Percentiles rank a stretch among this genome's conserved stretches.
phyloP scores from a whole-genome alignment of 2,113 vertebrate species.

The Acrocephalus arundinaceus region DNA sequence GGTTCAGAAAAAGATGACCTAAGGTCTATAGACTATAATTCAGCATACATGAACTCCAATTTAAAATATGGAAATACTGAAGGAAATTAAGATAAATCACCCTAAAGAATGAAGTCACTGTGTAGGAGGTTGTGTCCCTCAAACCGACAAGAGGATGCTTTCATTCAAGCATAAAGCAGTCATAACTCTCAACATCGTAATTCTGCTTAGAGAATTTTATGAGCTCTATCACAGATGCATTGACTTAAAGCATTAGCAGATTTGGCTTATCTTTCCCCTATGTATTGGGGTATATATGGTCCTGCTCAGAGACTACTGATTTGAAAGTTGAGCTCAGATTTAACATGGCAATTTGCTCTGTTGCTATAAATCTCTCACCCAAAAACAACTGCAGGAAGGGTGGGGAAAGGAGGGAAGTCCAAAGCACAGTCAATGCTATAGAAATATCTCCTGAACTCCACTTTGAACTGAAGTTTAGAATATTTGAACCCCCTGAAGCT shows the following conservation, averaged over 20 bases:
- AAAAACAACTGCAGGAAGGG: background rate
- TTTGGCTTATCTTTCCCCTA: constrained; percentile 6
- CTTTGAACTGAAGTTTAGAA: background rate
- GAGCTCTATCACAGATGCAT: constrained; percentile 16
- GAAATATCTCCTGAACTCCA: background rate
- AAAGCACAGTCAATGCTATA: background rate
- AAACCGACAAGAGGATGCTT: background rate
- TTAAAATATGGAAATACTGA: background rate
- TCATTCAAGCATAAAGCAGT: constrained; percentile 16
- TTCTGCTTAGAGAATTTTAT: constrained; percentile 35
- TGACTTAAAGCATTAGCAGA: constrained; percentile 22
- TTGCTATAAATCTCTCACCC: background rate
- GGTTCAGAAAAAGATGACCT: constrained; percentile 22
- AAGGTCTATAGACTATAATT: background rate
- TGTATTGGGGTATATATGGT: background rate
- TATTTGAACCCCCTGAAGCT: background rate
- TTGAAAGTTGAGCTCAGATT: constrained; percentile 8
- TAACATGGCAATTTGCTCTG: background rate
- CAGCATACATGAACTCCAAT: background rate
- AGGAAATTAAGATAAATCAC: constrained; percentile 36
- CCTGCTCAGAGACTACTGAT: background rate
- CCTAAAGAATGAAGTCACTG: constrained; percentile 7
- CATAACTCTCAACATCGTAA: background rate
- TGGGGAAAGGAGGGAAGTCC: background rate
- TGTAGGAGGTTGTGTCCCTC: constrained; percentile 18